A percentile compares a stretch with the other conserved stretches of the same genome.
Conservation (phyloP, 1,140 invertebrate genomes). For the Triops cancriformis region DNA sequence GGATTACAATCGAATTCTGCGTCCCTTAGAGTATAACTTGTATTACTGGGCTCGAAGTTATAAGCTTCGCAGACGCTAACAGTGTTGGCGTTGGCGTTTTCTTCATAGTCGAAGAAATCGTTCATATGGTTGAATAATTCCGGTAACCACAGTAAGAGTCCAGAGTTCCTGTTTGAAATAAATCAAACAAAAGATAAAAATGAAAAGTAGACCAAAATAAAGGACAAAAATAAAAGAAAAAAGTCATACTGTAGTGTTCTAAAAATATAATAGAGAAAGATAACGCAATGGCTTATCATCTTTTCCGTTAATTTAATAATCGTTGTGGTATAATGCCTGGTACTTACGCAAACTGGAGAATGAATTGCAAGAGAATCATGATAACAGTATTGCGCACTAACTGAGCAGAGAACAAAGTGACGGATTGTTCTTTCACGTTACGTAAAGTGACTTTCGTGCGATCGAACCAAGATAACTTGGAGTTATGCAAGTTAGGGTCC, state of each 20-base stretch:
- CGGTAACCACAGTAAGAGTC: constrained; percentile 85
- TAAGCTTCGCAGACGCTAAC: constrained; percentile 68
- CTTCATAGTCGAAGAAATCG: constrained; percentile 53
- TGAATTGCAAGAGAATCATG: constrained; percentile 76
- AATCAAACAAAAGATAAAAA: neutral
- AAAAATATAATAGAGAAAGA: no score
- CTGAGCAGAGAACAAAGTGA: constrained; percentile 64
- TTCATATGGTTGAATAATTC: constrained; percentile 79
- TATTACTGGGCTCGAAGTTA: constrained; percentile 52
- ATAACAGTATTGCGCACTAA: constrained; percentile 70
- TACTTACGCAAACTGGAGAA: constrained; percentile 68
- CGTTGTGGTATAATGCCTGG: constrained; percentile 17
- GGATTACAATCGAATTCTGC: constrained; percentile 18
- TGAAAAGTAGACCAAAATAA: no score
- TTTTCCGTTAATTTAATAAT: constrained; percentile 16
- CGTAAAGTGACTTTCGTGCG: constrained; percentile 68
- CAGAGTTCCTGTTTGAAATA: constrained; percentile 58
- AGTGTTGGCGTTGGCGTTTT: constrained; percentile 39
- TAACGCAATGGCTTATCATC: neutral
- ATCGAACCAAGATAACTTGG: constrained; percentile 62
- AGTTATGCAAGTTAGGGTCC: constrained; percentile 39
- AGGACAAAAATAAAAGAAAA: no score
- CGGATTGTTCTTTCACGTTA: constrained; percentile 66
- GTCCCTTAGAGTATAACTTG: constrained; percentile 28
- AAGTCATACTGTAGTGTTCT: no score